Evolutionary conservation across 2,797 vertebrate species (phyloP).

Genomic region (Hyperoplus lanceolatus): DNA sequence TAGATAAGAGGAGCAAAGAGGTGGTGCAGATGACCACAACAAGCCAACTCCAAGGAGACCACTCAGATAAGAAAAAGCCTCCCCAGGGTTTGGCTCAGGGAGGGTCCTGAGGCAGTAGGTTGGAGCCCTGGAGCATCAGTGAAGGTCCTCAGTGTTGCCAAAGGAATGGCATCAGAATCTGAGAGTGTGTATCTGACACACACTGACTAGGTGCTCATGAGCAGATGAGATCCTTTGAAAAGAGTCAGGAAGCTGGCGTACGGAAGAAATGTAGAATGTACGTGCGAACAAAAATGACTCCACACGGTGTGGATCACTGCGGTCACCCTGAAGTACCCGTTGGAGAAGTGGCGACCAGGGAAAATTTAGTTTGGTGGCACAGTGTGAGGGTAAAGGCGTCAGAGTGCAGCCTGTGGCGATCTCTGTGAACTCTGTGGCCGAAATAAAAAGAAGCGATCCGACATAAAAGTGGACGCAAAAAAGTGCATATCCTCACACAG

Average conservation of each 20-base stretch:
- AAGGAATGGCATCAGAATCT: slow-evolving; percentile 28
- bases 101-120: slow-evolving; percentile 25
- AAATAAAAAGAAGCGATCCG: too few relatives aligned
- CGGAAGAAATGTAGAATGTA: too few relatives aligned
- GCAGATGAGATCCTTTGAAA: slow-evolving; percentile 4
- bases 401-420: too few relatives aligned
- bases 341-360: too few relatives aligned
- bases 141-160: slow-evolving; percentile 16
- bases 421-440: too few relatives aligned
- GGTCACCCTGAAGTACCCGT: too few relatives aligned
- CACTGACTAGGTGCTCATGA: slow-evolving; percentile 27
- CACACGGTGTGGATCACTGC: too few relatives aligned
- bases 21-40: slow-evolving; percentile 34
- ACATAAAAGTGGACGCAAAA: too few relatives aligned
- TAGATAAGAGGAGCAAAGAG: slow-evolving; percentile 8
- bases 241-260: slow-evolving; percentile 5
- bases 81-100: slow-evolving; percentile 58
- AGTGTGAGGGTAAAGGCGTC: too few relatives aligned
- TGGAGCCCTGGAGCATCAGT: slow-evolving; percentile 19
- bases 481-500: too few relatives aligned
- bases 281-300: too few relatives aligned
- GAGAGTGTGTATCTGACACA: slow-evolving; percentile 40
- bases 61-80: slow-evolving; percentile 46
- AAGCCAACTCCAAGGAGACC: slow-evolving; percentile 24
- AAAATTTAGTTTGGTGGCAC: too few relatives aligned